These are phyloP conservation scores for Euura saliciscinereae DNA, from an alignment of 1,140 invertebrate species.

Conservation along the genomic window DNA sequence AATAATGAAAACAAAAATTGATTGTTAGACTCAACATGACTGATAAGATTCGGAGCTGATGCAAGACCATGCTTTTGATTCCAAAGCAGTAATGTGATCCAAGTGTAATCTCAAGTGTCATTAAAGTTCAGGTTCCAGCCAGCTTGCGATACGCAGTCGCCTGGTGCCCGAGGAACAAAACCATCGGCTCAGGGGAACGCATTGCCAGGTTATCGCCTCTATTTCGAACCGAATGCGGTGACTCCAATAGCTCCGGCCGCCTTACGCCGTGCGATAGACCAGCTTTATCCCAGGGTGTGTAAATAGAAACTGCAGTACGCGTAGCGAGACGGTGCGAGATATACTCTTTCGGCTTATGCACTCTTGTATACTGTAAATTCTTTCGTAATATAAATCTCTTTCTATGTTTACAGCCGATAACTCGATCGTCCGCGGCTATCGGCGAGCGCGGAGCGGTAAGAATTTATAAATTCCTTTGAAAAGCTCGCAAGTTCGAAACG, in stretches of 20 bases:
- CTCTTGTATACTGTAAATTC: background rate
- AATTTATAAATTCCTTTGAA: slow-evolving; percentile 4
- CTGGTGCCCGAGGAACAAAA: background rate
- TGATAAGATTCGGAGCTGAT: background rate
- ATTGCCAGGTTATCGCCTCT: background rate
- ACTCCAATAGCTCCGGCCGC: background rate
- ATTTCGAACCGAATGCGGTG: background rate
- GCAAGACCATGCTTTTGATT: background rate
- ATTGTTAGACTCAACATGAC: no score
- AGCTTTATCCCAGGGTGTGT: background rate
- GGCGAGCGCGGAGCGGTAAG: background rate
- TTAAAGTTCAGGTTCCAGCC: background rate
- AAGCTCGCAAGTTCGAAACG: background rate
- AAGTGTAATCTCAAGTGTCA: background rate
- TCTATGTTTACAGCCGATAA: background rate
- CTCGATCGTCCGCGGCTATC: background rate
- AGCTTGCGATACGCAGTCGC: background rate
- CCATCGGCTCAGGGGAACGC: background rate
- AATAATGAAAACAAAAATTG: no score
- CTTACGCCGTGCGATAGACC: background rate
- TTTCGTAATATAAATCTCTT: background rate
- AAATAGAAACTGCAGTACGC: background rate
- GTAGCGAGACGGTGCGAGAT: background rate
- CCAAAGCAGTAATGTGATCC: background rate
- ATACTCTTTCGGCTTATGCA: background rate